Conservation (phyloP, 1,140 invertebrate genomes). For the Tetragonula clypearis region DNA sequence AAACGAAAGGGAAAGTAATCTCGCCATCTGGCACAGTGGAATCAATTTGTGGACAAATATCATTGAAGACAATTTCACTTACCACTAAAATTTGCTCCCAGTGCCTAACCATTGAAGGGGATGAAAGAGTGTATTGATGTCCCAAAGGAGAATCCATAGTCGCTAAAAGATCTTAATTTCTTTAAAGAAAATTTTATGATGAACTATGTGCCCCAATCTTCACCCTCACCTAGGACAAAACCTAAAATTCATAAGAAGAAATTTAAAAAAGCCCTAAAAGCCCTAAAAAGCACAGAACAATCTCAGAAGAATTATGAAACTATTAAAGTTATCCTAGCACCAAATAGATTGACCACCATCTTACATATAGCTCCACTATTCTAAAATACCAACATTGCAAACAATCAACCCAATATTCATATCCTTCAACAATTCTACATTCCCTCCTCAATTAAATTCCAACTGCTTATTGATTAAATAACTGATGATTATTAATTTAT, state of each 20-base stretch:
- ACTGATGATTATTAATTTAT: neutral
- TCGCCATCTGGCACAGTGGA: neutral
- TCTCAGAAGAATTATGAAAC: slow-evolving; percentile 33
- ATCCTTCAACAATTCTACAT: neutral
- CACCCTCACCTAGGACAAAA: slow-evolving; percentile 50
- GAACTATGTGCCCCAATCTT: slow-evolving; percentile 51
- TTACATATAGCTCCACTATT: neutral
- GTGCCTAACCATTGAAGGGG: slow-evolving; percentile 49
- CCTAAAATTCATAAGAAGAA: slow-evolving; percentile 54
- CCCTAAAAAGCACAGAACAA: slow-evolving; percentile 14
- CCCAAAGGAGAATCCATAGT: slow-evolving; percentile 47
- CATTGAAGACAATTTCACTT: slow-evolving; percentile 49
- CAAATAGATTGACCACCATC: neutral
- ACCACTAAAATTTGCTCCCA: slow-evolving; percentile 49
- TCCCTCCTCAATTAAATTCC: neutral
- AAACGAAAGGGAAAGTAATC: slow-evolving; percentile 38
- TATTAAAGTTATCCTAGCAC: slow-evolving; percentile 29
- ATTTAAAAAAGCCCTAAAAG: slow-evolving; percentile 43
- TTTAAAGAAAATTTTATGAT: slow-evolving; percentile 50
- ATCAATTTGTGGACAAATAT: slow-evolving; percentile 36
- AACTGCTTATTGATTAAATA: neutral
- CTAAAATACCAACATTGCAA: slow-evolving; percentile 6
- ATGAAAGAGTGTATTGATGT: slow-evolving; percentile 47
- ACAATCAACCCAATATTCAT: slow-evolving; percentile 5
- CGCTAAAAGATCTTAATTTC: slow-evolving; percentile 44